These are phyloP conservation scores for Mycteria americana DNA, from an alignment of 2,797 vertebrate species.

Conservation along the genomic window DNA sequence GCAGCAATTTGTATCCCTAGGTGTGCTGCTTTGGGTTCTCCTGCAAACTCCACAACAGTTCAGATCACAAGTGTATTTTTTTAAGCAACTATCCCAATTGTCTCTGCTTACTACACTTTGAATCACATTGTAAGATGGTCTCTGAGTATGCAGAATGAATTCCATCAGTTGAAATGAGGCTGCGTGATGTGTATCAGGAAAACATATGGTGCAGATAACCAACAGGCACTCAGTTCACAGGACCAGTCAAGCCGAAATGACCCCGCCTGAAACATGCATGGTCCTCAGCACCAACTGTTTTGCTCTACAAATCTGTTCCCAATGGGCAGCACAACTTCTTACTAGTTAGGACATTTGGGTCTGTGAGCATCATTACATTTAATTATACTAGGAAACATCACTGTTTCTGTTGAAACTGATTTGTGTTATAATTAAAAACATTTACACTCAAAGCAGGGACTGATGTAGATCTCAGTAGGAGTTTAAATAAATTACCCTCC, in stretches of 20 bases:
- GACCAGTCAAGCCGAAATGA: neutral
- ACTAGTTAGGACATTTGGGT: neutral
- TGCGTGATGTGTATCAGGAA: neutral
- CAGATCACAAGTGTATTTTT: neutral
- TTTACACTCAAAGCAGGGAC: neutral
- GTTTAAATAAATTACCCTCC: constrained; percentile 85
- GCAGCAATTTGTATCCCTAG: neutral
- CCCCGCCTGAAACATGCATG: neutral
- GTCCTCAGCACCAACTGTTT: neutral
- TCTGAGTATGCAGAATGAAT: neutral
- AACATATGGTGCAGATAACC: neutral
- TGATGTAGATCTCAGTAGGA: neutral
- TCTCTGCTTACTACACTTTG: neutral
- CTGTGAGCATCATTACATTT: neutral
- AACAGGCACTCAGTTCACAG: neutral
- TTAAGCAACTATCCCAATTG: neutral
- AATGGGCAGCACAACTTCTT: neutral
- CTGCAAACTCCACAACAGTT: neutral
- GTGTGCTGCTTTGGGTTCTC: neutral
- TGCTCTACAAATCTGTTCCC: neutral
- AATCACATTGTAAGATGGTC: neutral
- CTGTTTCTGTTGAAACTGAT: neutral
- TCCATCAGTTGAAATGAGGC: neutral
- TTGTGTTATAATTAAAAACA: neutral
- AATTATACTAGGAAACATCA: neutral